Evolutionary conservation across 2,113 vertebrate species (phyloP), one percentile per base, ranked within the genome.

Genomic region (Etheostoma spectabile): DNA sequence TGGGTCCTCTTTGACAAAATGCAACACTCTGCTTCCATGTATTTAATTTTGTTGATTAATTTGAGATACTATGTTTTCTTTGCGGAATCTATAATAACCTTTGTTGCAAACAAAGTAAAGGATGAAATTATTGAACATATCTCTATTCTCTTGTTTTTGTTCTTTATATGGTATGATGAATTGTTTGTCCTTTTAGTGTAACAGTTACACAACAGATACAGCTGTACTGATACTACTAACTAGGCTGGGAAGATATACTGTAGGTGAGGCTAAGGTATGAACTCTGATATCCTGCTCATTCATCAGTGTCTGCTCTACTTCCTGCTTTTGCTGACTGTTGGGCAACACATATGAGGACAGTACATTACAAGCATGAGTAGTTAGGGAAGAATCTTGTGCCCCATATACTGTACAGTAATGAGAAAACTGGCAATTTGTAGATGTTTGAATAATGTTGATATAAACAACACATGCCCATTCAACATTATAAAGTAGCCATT

Each of bases 281-380:
- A 71, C 83, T 79, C 21, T n/a, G 21, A 79, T 74, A 48, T 85
- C 82, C 1, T 55, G 82, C 74, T 69, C 46, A 51, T 95, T 89
- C 73, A 86, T 95, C 95, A 94, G 27, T 80, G 91, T 91, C 86
- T 61, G 73, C 71, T 48, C 12, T 12, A 35, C 60, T 72, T n/a
- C 52, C 33, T 46, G 15, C 12, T 89, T 92, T 80, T 93, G 92
- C 92, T 94, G 94, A 95, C 89, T 87, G 72, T 83, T 78, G 55
- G 15, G 81, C 80, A 92, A 87, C 91, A 92, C 70, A 90, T 88
- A 71, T 35, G 60, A 76, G 80, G 81, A 56, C 64, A 74, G 88
- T 92, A 91, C 74, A 93, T 86, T 91, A 89, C 42, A 22, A 45
- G 80, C 91, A 76, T 33, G 88, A 60, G 72, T 61, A 66, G 61